phyloP scores from a whole-genome alignment of 2,888 invertebrate species.

The Drosophila histrio region DNA sequence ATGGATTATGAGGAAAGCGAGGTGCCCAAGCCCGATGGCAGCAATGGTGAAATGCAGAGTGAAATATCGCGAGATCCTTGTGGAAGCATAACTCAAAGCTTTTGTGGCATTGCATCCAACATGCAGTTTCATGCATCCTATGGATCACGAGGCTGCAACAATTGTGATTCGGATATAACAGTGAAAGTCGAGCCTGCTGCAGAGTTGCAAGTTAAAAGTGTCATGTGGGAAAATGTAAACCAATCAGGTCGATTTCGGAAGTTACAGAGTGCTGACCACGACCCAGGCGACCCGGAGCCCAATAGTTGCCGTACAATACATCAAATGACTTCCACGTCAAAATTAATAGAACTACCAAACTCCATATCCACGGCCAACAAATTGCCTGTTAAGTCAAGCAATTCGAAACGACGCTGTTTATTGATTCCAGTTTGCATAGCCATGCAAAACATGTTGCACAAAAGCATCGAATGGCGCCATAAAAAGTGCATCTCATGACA shows the following conservation, averaged over 20 bases:
- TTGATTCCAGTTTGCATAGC: slow-evolving; percentile 40
- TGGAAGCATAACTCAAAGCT: slow-evolving; percentile 38
- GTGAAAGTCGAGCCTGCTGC: neutral
- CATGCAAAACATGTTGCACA: slow-evolving; percentile 59
- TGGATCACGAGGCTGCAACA: slow-evolving; percentile 70
- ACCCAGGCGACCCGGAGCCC: neutral
- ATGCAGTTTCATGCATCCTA: slow-evolving; percentile 71
- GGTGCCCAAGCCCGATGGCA: slow-evolving; percentile 40
- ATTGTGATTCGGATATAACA: slow-evolving; percentile 62
- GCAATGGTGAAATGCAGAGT: slow-evolving; percentile 27
- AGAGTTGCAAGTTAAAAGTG: neutral
- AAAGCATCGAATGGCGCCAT: slow-evolving; percentile 50
- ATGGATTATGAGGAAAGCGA: slow-evolving; percentile 82
- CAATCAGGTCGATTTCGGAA: neutral
- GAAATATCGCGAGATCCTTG: slow-evolving; percentile 32
- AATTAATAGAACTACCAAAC: neutral
- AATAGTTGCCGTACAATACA: neutral
- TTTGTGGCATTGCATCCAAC: slow-evolving; percentile 41
- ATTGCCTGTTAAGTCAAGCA: slow-evolving; percentile 4
- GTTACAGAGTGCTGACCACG: neutral
- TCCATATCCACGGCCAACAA: neutral
- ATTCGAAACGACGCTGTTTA: slow-evolving; percentile 26
- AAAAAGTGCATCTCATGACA: slow-evolving; percentile 66
- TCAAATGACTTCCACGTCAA: neutral
- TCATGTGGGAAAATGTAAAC: slow-evolving; percentile 4